Base-by-base conservation (phyloP, 2,797 vertebrate genomes). In the Tiaroga cobitis region DNA sequence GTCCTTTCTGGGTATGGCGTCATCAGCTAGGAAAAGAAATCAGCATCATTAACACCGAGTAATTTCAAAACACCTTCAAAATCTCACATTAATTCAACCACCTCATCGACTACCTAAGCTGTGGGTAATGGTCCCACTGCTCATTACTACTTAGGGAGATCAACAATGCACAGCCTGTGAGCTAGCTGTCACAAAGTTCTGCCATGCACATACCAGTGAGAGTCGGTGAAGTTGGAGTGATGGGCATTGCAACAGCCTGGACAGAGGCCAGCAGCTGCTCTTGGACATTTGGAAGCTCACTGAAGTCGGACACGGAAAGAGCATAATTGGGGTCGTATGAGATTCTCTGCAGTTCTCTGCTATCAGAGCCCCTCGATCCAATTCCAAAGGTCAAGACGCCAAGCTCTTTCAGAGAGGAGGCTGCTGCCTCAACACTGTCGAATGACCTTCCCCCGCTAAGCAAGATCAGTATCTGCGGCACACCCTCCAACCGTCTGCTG, bases 311-410 rank as follows among this genome's bases (percentile, higher is more conserved):
- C 80, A 93, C 88, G 13, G 87, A 87, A 1, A 92, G 77, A 67
- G 87, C 81, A 26, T 74, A 83, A 63, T 43, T 89, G 73, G 91
- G 88, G 1, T 91, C 87, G 54, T 51, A n/a, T 8, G 91, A 87
- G 72, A 93, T 89, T 59, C 82, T 91, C 80, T 88, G 75, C 76
- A 92, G 80, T 79, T 92, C 90, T 63, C 24, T 43, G n/a, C 41
- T 88, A 83, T 96, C 94, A 0, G 95, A 95, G 1, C 90, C 92
- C 51, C 79, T 0, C 96, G 87, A 90, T 88, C 92, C 92, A 86
- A 93, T 90, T 24, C 82, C 86, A 77, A 91, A 85, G 46, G 89
- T 93, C 86, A 93, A 90, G 93, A 96, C 96, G 80, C 94, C 93
- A 0, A 92, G 91, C 59, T 86, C 91, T 51, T 72, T 72, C 10